Evolutionary conservation across 2,797 vertebrate genomes (phyloP).

Genomic region (Tauraco hartlaubi): DNA sequence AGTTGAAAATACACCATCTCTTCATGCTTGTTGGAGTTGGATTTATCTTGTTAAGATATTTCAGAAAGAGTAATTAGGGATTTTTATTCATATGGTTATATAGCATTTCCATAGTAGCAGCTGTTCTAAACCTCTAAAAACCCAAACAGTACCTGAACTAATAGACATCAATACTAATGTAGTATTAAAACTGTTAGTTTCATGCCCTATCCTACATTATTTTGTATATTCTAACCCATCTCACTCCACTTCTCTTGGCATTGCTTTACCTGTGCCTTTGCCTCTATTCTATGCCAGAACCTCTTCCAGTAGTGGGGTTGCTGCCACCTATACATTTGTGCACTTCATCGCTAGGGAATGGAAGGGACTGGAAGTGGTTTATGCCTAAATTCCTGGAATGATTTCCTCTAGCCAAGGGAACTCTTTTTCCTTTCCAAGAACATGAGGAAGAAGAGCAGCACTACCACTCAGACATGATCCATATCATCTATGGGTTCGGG

Average conservation of each 20-base stretch:
- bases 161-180: background rate
- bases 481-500: background rate
- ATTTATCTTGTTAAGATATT: background rate
- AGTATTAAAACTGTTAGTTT: background rate
- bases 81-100: background rate
- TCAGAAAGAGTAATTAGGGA: background rate
- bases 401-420: background rate
- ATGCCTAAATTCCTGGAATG: background rate
- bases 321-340: background rate
- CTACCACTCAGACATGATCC: background rate
- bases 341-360: background rate
- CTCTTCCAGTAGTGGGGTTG: background rate
- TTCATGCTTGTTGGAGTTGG: background rate
- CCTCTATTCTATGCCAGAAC: background rate
- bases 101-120: background rate
- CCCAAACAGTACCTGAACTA: background rate
- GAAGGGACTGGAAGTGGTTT: background rate
- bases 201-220: background rate
- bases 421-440: background rate
- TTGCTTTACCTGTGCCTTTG: background rate
- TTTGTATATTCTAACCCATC: background rate
- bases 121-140: background rate
- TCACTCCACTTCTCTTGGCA: background rate
- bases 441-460: background rate
- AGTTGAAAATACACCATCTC: background rate